Base-by-base conservation (phyloP, 2,113 vertebrate genomes). In the Otus sunia region DNA sequence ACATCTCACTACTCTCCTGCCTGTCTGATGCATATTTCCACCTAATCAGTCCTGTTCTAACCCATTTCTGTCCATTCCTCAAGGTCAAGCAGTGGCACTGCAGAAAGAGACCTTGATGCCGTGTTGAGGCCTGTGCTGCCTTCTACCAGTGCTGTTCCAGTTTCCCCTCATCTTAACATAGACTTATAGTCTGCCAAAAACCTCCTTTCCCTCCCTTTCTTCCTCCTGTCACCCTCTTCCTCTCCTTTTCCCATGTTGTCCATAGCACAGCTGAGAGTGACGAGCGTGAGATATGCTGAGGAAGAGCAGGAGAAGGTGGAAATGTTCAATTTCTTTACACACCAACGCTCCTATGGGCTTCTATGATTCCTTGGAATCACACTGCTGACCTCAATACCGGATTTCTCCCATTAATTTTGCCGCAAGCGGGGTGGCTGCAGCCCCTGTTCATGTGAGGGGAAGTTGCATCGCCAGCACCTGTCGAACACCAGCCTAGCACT, bases 401-500 rank as follows among this genome's bases (percentile, higher is more conserved):
- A 36, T 86, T 53, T 43, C 34, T 71, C n/a, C 76, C 7, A 0
- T 36, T 58, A 68, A 47, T 92, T 87, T 43, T 52, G 21, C 84
- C 2, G 7, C 55, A 19, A 32, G 66, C 3, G 8, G 62, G 39
- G 72, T 34, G 80, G 22, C 71, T 62, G 45, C 72, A 67, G n/a
- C 81, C 90, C 72, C 59, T 41, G 4, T 39, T 52, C 27, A 12
- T 14, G n/a, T 2, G 20, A 77, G 52, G n/a, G 52, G 47, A 96
- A 92, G 58, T 45, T 97, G 97, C 96, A 68, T 9, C 0, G 47
- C 92, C 86, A 97, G 97, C 95, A 87, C 87, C 90, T 92, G 90
- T 45, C 30, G 37, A 94, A 64, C 86, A 60, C 94, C 59, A 64
- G 71, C 69, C 39, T 34, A 55, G 76, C 60, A 50, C 58, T 79